Percentiles rank a stretch among this genome's conserved stretches.
Conservation (phyloP, 1,140 invertebrate genomes). For the Drosophila busckii region DNA sequence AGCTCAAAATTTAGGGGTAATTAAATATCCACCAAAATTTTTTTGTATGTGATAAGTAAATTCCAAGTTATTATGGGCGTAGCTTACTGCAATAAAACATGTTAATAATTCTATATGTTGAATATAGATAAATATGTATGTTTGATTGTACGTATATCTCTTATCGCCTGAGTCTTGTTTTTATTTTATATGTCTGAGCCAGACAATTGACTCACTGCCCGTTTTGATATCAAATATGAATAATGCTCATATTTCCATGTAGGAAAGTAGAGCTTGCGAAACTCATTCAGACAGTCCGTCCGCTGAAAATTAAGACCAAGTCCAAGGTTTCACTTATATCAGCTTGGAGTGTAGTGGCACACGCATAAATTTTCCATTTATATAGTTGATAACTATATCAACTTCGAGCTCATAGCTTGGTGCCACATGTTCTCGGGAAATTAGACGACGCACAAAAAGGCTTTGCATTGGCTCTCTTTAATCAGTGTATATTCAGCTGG, state of each 20-base stretch:
- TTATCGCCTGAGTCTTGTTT: slow-evolving; percentile 53
- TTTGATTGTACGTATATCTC: slow-evolving; percentile 12
- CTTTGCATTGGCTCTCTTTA: slow-evolving; percentile 16
- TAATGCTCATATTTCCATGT: slow-evolving; percentile 18
- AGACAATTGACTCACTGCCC: slow-evolving; percentile 36
- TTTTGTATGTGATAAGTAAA: too few species aligned
- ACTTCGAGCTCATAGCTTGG: slow-evolving; percentile 19
- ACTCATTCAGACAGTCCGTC: not conserved
- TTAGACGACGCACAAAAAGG: slow-evolving; percentile 47
- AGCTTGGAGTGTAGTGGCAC: slow-evolving; percentile 6
- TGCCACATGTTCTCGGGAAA: slow-evolving; percentile 40
- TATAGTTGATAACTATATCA: not conserved
- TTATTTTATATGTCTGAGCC: slow-evolving; percentile 42
- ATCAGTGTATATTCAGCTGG: slow-evolving; percentile 42
- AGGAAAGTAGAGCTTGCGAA: slow-evolving; percentile 10
- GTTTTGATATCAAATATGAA: slow-evolving; percentile 49
- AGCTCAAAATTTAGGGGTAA: too few species aligned
- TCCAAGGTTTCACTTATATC: slow-evolving; percentile 32
- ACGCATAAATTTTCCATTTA: slow-evolving; percentile 34
- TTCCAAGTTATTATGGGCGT: too few species aligned
- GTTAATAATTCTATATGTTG: too few species aligned
- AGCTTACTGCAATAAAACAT: slow-evolving; percentile 3
- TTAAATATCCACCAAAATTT: too few species aligned
- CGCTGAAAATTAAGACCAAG: slow-evolving; percentile 20
- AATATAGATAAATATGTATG: not conserved